Evolutionary conservation across 2,113 vertebrate species (phyloP).

Genomic region (Phrynosoma platyrhinos): DNA sequence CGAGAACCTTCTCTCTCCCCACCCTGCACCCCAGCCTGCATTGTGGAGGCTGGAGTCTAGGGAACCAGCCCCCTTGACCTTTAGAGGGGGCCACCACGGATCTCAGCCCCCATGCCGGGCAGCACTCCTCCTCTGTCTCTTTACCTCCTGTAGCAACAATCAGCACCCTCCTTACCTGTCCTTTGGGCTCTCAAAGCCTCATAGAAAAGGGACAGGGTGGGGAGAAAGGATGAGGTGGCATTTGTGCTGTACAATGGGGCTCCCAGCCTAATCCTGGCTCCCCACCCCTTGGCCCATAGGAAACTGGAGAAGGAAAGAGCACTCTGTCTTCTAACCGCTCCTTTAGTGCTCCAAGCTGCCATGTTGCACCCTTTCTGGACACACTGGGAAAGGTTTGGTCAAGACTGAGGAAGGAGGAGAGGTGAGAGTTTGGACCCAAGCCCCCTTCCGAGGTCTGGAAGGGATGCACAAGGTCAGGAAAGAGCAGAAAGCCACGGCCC

Average conservation of each 20-base stretch:
- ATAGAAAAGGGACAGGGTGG: too few species aligned
- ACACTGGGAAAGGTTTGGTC: background rate
- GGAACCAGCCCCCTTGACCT: background rate
- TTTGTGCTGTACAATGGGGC: background rate
- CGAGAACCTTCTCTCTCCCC: background rate
- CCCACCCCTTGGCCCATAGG: background rate
- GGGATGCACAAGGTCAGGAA: background rate
- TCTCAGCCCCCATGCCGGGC: too few species aligned
- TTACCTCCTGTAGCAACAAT: too few species aligned
- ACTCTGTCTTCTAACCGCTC: too few species aligned
- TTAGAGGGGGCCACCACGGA: background rate
- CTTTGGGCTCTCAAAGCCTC: too few species aligned
- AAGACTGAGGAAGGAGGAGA: background rate
- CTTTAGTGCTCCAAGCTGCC: too few species aligned
- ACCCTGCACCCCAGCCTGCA: background rate
- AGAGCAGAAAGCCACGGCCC: background rate
- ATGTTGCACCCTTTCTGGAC: too few species aligned
- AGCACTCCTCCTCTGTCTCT: too few species aligned
- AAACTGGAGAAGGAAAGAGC: too few species aligned
- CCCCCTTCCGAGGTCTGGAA: background rate
- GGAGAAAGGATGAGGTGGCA: background rate
- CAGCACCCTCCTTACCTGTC: background rate
- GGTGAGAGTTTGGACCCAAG: too few species aligned
- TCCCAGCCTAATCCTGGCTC: background rate
- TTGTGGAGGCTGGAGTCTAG: background rate